Evolutionary conservation across 2,797 vertebrate genomes (phyloP).

Genomic region (Pogonophryne albipinna): DNA sequence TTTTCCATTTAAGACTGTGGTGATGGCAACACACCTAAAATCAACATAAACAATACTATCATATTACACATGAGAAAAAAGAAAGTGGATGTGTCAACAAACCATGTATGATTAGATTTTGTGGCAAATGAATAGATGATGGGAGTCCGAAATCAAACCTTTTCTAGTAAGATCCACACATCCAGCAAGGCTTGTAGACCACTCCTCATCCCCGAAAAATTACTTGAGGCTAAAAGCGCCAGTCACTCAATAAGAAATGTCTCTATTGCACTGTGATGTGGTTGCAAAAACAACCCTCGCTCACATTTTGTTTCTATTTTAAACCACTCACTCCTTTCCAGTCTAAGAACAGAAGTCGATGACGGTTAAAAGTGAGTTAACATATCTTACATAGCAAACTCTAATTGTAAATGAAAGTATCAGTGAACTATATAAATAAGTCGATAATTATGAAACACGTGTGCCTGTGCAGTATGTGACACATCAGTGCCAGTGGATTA

Average conservation of each 20-base stretch:
- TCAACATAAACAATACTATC: constrained; percentile 18
- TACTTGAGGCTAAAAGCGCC: constrained; percentile 67
- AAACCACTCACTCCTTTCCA: constrained; percentile 55
- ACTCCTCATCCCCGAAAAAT: constrained; percentile 47
- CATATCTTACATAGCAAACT: constrained; percentile 62
- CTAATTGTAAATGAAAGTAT: constrained; percentile 74
- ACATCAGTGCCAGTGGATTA: constrained; percentile 56
- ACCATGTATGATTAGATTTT: constrained; percentile 51
- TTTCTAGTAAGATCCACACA: constrained; percentile 40
- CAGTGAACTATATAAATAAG: constrained; percentile 82
- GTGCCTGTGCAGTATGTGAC: constrained; percentile 59
- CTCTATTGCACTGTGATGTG: constrained; percentile 79
- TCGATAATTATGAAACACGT: constrained; percentile 59
- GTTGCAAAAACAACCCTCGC: constrained; percentile 65
- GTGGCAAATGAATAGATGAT: constrained; percentile 45
- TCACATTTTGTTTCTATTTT: constrained; percentile 38
- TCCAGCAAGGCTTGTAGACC: constrained; percentile 52
- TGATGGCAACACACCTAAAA: constrained; percentile 25
- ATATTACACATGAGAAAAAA: constrained; percentile 27
- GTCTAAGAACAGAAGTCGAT: constrained; percentile 60
- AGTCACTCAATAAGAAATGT: constrained; percentile 67
- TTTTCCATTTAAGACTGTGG: constrained; percentile 19
- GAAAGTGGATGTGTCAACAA: constrained; percentile 38
- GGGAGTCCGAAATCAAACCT: constrained; percentile 48
- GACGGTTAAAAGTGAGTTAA: constrained; percentile 49